phyloP scores from a whole-genome alignment of 2,797 vertebrate genomes.

The Delichon dasypus region DNA sequence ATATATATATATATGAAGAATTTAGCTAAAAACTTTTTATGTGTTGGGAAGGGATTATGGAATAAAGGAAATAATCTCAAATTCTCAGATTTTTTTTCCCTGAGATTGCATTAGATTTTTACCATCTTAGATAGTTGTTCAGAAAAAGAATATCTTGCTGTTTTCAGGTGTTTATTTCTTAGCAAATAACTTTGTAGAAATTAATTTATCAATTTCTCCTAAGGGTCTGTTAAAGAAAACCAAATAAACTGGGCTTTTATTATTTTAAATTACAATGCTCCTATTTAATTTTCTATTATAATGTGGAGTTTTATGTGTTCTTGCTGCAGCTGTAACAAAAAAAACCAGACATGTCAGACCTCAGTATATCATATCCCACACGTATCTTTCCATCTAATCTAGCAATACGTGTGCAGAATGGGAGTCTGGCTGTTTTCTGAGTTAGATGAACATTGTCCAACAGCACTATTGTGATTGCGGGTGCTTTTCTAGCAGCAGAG shows the following conservation, averaged over 20 bases:
- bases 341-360: background rate
- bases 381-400: slow-evolving; percentile 13
- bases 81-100: background rate
- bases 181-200: background rate
- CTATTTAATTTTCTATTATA: background rate
- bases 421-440: background rate
- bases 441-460: background rate
- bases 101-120: background rate
- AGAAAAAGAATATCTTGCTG: background rate
- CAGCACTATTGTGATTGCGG: background rate
- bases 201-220: background rate
- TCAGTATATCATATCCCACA: background rate
- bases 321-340: background rate
- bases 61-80: background rate
- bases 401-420: background rate
- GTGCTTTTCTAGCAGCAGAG: background rate
- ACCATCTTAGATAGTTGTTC: background rate
- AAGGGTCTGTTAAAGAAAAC: background rate
- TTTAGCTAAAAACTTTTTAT: background rate
- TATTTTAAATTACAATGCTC: background rate
- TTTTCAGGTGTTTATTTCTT: background rate
- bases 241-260: background rate
- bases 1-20: too few species aligned
- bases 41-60: background rate
- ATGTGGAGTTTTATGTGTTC: background rate